Percentiles rank a stretch among this genome's conserved stretches.
Evolutionary conservation across 1,140 invertebrate species (phyloP).

Genomic region (Drosophila tropicalis): DNA sequence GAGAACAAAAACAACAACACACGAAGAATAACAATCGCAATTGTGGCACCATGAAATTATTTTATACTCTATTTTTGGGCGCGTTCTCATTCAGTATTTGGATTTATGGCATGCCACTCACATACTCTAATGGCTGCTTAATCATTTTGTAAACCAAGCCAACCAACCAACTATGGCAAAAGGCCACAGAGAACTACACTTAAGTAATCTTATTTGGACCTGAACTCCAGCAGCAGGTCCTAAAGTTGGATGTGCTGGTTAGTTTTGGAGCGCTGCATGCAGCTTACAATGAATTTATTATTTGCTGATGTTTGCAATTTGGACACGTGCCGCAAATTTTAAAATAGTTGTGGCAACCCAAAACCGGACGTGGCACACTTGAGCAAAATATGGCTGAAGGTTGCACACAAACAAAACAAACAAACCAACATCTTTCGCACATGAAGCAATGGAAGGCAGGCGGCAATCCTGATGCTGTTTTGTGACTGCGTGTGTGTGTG

Average conservation of each 20-base stretch:
- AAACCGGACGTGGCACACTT: conserved; percentile 66
- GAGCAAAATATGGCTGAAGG: conserved; percentile 53
- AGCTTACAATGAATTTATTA: conserved; percentile 78
- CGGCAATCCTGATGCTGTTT: conserved; percentile 16
- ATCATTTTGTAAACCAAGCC: conserved; percentile 48
- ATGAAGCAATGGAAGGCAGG: neutral
- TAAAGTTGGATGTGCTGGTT: neutral
- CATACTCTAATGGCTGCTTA: conserved; percentile 58
- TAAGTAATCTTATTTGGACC: conserved; percentile 66
- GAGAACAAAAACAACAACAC: conserved; percentile 1
- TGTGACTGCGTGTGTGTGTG: neutral
- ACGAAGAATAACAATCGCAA: conserved; percentile 27
- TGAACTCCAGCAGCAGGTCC: neutral
- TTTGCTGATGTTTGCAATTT: conserved; percentile 83
- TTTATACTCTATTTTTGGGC: conserved; percentile 27
- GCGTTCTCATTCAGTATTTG: neutral
- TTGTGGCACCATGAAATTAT: conserved; percentile 47
- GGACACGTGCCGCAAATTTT: conserved; percentile 80
- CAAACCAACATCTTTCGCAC: conserved; percentile 23
- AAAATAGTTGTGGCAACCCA: conserved; percentile 61
- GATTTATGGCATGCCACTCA: conserved; percentile 64
- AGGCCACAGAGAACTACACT: conserved; percentile 25
- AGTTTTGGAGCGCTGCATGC: conserved; percentile 21
- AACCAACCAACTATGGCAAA: conserved; percentile 3
- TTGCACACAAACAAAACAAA: conserved; percentile 40